A percentile compares a stretch with the other conserved stretches of the same genome.
Conservation (phyloP, 2,797 vertebrate genomes). For the Mus minutoides region DNA sequence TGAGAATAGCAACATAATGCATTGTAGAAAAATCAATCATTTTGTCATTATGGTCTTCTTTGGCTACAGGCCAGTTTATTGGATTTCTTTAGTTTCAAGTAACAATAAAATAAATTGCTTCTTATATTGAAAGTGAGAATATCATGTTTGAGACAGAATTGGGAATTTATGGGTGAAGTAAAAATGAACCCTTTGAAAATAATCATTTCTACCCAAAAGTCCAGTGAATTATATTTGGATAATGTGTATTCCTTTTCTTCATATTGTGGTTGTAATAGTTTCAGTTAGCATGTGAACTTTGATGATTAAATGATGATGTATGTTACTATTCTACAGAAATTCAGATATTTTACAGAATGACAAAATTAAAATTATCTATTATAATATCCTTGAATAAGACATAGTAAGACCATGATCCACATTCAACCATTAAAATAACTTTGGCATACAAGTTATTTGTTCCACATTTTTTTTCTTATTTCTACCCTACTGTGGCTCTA, state of each 20-base stretch:
- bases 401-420: background rate
- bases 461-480: background rate
- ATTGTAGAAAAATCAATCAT: slow-evolving; percentile 80
- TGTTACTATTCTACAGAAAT: slow-evolving; percentile 36
- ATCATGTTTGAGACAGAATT: slow-evolving; percentile 68
- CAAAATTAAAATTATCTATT: background rate
- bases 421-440: background rate
- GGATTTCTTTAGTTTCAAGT: slow-evolving; percentile 79
- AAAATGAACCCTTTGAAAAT: slow-evolving; percentile 73
- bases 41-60: slow-evolving; percentile 76
- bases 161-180: slow-evolving; percentile 73
- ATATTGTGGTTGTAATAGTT: background rate
- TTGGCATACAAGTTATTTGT: background rate
- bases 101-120: slow-evolving; percentile 81
- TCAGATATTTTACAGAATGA: slow-evolving; percentile 27
- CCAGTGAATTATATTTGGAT: slow-evolving; percentile 26
- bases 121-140: slow-evolving; percentile 78
- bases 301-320: background rate
- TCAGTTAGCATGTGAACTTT: slow-evolving; percentile 15
- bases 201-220: slow-evolving; percentile 58
- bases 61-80: slow-evolving; percentile 76
- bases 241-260: background rate
- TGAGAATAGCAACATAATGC: slow-evolving; percentile 65
- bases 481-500: background rate
- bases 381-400: background rate